phyloP scores from a whole-genome alignment of 1,140 invertebrate species.

The Panagrolaimus sp. region DNA sequence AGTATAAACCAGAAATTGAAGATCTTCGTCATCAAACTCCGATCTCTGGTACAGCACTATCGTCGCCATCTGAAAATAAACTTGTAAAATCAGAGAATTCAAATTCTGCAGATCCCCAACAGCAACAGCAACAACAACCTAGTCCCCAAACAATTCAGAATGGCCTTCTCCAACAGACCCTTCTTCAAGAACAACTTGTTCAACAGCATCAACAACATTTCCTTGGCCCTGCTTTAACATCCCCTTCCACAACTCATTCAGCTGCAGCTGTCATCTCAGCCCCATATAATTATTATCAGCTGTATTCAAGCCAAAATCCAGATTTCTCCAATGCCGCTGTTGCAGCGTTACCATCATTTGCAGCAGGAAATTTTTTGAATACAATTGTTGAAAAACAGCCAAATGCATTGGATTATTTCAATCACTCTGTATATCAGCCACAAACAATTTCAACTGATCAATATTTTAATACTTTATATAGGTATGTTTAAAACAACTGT shows the following conservation, averaged over 20 bases:
- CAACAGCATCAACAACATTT: constrained; percentile 14
- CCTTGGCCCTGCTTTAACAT: neutral
- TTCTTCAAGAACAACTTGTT: neutral
- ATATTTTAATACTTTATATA: constrained; percentile 1
- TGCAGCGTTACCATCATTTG: neutral
- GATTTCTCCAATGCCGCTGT: neutral
- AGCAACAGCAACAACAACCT: neutral
- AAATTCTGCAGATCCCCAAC: neutral
- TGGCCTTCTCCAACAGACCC: neutral
- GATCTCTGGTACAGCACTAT: neutral
- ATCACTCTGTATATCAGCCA: neutral
- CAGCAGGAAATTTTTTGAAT: neutral
- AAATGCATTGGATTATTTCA: neutral
- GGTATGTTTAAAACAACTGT: neutral
- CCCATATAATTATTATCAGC: neutral
- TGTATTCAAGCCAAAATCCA: neutral
- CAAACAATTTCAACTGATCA: neutral
- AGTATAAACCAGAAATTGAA: neutral
- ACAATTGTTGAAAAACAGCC: neutral
- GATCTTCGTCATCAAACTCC: no score
- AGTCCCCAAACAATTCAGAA: neutral
- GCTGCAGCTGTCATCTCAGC: neutral
- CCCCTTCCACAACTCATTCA: neutral
- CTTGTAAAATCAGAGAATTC: constrained; percentile 1
- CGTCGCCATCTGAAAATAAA: neutral